Evolutionary conservation across 2,888 invertebrate species (phyloP).

Genomic region (Metalampra italica): DNA sequence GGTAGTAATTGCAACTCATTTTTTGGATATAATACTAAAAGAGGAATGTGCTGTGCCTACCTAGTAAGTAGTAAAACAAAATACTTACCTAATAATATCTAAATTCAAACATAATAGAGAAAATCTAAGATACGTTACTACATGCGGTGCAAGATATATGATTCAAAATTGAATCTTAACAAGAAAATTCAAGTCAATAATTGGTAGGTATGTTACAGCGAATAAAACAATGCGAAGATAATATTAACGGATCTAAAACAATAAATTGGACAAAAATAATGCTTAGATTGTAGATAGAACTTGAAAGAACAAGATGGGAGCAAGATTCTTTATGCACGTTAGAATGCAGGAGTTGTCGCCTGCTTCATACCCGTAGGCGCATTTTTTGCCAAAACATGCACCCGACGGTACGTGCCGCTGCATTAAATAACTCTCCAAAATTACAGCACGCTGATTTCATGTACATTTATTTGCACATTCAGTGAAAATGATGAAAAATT

Average conservation of each 20-base stretch:
- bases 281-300: not conserved
- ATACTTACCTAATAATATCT: too few species aligned
- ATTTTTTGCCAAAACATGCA: constrained; percentile 64
- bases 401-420: constrained; percentile 56
- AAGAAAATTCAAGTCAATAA: too few species aligned
- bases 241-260: not conserved
- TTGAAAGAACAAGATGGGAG: not conserved
- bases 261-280: not conserved
- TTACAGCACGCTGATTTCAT: constrained; percentile 15
- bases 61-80: too few species aligned
- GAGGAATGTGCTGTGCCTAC: too few species aligned
- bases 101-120: too few species aligned
- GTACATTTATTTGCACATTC: constrained; percentile 7
- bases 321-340: not conserved
- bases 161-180: too few species aligned
- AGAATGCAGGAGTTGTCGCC: constrained; percentile 4
- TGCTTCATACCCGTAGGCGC: constrained; percentile 56
- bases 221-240: not conserved
- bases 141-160: too few species aligned
- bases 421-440: constrained; percentile 37
- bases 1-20: too few species aligned
- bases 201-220: too few species aligned
- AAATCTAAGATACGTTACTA: too few species aligned
- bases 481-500: not conserved
- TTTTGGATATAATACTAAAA: too few species aligned